phyloP scores from a whole-genome alignment of 2,113 vertebrate genomes.

The Madoqua kirkii region DNA sequence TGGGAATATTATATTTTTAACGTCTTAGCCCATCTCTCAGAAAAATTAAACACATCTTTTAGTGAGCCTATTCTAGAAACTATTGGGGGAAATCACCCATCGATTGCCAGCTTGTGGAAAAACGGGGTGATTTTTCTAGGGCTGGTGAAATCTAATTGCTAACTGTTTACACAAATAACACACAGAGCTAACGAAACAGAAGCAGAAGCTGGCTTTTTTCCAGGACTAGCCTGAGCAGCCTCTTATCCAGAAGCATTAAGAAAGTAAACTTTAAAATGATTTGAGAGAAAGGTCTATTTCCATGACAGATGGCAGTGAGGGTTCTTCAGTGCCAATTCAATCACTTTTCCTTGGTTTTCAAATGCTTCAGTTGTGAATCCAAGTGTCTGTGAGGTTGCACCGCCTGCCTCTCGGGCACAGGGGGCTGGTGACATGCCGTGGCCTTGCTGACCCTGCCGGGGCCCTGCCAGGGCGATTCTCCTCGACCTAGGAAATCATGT shows the following conservation, averaged over 20 bases:
- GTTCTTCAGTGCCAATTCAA: conserved; percentile 69
- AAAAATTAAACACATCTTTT: background rate
- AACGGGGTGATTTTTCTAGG: conserved; percentile 30
- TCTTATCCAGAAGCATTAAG: conserved; percentile 68
- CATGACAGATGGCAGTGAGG: conserved; percentile 74
- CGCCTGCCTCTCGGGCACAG: background rate
- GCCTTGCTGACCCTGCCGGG: background rate
- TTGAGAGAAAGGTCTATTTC: conserved; percentile 74
- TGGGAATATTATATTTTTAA: background rate
- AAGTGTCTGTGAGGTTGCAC: conserved; percentile 28
- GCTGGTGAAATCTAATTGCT: conserved; percentile 64
- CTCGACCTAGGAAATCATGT: background rate
- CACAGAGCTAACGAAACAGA: conserved; percentile 62
- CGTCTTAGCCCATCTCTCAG: background rate
- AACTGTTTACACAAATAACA: conserved; percentile 68
- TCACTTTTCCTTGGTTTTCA: conserved; percentile 62
- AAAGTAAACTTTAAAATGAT: conserved; percentile 74
- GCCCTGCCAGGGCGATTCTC: conserved; percentile 29
- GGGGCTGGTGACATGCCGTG: conserved; percentile 15
- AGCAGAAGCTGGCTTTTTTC: conserved; percentile 70
- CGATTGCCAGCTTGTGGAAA: conserved; percentile 31
- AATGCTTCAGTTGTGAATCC: conserved; percentile 50
- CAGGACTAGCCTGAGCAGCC: conserved; percentile 72
- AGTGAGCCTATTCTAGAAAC: background rate
- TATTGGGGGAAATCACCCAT: conserved; percentile 36